These are phyloP conservation scores for Scrobipalpa costella DNA, from an alignment of 2,888 invertebrate genomes.

Conservation along the genomic window DNA sequence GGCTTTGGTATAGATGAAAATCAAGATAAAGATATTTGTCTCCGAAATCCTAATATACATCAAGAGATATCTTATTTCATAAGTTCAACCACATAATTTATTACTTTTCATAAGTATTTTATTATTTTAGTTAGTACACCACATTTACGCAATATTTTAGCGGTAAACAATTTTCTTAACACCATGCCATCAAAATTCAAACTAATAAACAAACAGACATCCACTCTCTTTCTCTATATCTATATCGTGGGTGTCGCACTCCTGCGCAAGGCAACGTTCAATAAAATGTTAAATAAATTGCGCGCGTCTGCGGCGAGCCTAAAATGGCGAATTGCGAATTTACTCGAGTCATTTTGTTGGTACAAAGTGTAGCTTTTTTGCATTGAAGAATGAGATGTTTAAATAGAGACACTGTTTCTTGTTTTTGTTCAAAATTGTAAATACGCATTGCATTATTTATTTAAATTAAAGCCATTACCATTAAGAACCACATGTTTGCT, in stretches of 20 bases:
- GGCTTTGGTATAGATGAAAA: no score
- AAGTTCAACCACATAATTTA: no score
- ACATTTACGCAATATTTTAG: no score
- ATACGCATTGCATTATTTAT: no score
- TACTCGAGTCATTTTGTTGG: constrained; percentile 27
- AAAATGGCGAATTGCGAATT: constrained; percentile 31
- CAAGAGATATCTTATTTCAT: no score
- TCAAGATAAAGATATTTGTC: no score
- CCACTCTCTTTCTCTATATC: background rate
- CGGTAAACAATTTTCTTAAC: background rate
- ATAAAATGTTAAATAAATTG: constrained; percentile 36
- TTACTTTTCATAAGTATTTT: no score
- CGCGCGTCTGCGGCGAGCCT: constrained; percentile 27
- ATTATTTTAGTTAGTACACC: no score
- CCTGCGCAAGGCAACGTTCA: constrained; percentile 26
- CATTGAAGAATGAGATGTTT: constrained; percentile 7
- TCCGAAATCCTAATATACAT: no score
- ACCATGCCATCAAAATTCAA: background rate
- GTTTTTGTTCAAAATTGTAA: background rate
- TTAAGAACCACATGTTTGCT: no score
- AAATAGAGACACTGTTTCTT: background rate
- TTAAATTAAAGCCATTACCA: no score
- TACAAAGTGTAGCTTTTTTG: background rate
- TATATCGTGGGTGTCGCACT: constrained; percentile 32
- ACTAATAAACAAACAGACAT: constrained; percentile 19